These are phyloP conservation scores for Linyphia triangularis DNA, from an alignment of 2,888 invertebrate species.

Conservation along the genomic window DNA sequence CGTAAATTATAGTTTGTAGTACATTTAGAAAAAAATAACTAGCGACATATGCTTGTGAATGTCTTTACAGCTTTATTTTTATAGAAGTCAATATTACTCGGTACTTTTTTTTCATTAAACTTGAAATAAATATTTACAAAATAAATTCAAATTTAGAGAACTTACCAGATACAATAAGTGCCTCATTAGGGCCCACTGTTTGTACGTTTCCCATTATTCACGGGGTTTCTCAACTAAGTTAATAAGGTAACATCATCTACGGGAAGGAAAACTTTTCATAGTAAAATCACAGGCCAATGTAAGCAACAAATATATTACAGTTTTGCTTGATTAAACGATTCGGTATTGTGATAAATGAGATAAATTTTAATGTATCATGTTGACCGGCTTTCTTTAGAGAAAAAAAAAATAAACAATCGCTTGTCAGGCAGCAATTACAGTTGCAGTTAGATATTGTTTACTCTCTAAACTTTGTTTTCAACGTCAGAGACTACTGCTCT, in stretches of 20 bases:
- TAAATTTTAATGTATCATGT: background rate
- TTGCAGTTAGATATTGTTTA: background rate
- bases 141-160: background rate
- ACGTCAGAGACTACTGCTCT: too few species aligned
- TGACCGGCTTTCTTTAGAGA: conserved; percentile 29
- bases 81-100: too few species aligned
- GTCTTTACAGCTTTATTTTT: background rate
- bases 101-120: background rate
- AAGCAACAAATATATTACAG: background rate
- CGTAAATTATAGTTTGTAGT: too few species aligned
- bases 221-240: background rate
- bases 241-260: conserved; percentile 22
- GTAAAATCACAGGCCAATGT: background rate
- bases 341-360: background rate
- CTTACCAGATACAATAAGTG: conserved; percentile 93
- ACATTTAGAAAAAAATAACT: too few species aligned
- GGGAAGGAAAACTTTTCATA: conserved; percentile 10
- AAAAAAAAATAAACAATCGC: conserved; percentile 21
- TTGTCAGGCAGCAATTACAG: background rate
- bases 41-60: background rate
- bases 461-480: background rate
- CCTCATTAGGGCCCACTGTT: conserved; percentile 98
- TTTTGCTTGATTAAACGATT: background rate
- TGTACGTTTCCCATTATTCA: conserved; percentile 94
- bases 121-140: background rate